phyloP scores from a whole-genome alignment of 2,888 invertebrate genomes.

The Therioaphis trifolii region DNA sequence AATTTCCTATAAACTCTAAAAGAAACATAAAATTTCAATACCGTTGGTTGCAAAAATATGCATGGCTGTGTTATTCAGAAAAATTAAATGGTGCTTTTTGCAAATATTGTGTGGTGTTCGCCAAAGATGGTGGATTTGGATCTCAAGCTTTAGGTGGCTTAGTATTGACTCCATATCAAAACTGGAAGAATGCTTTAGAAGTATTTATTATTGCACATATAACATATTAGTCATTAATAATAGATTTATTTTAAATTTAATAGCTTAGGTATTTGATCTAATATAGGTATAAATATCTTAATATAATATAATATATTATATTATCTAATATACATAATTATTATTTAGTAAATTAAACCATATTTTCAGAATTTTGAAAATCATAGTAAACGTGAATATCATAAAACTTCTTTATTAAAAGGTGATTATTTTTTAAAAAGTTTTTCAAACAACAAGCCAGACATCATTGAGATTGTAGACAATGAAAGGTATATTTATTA shows the following conservation, averaged over 20 bases:
- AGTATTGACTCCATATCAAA: slow-evolving; percentile 27
- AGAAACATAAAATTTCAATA: slow-evolving; percentile 59
- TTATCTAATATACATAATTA: not conserved
- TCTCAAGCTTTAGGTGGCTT: slow-evolving; percentile 37
- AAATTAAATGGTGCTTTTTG: slow-evolving; percentile 48
- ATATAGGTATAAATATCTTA: too few species aligned
- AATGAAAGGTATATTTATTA: too few species aligned
- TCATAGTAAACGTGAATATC: not conserved
- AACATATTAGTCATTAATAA: too few species aligned
- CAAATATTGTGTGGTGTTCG: slow-evolving; percentile 51
- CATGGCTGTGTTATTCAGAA: slow-evolving; percentile 49
- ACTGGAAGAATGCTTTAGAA: slow-evolving; percentile 21
- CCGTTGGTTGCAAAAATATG: slow-evolving; percentile 51
- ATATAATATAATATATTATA: too few species aligned
- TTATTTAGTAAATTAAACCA: not conserved
- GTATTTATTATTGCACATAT: not conserved
- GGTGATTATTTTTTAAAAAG: not conserved
- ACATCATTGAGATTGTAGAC: not conserved
- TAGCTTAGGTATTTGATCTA: too few species aligned
- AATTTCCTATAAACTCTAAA: slow-evolving; percentile 51
- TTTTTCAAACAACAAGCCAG: not conserved
- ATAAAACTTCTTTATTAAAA: slow-evolving; percentile 7
- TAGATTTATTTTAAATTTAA: not conserved
- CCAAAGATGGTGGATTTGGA: slow-evolving; percentile 27
- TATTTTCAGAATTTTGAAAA: not conserved